These are phyloP conservation scores for Kradibia gibbosae DNA, from an alignment of 1,140 invertebrate species.

Conservation along the genomic window DNA sequence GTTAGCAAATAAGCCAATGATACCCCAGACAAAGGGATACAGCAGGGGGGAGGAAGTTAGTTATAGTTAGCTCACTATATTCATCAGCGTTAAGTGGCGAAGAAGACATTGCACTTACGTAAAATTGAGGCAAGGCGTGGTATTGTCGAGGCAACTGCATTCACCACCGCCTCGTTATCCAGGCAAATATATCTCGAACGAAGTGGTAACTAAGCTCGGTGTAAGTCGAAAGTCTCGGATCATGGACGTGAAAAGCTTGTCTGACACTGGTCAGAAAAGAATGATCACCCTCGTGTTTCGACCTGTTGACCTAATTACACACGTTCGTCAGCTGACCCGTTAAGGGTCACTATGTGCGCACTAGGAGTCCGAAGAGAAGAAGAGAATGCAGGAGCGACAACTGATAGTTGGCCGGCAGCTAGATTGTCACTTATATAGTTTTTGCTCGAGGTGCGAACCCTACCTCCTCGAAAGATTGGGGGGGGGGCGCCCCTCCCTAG, in stretches of 20 bases:
- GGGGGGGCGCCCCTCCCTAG: constrained; percentile 5
- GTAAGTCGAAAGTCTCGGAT: neutral
- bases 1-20: neutral
- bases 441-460: constrained; percentile 10
- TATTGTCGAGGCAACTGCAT: too few species aligned
- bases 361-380: neutral
- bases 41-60: too few species aligned
- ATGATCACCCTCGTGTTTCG: constrained; percentile 22
- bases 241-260: neutral
- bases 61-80: neutral
- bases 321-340: neutral
- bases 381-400: neutral
- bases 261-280: neutral
- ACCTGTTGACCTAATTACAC: constrained; percentile 36
- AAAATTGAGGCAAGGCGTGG: neutral
- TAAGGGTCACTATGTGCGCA: neutral
- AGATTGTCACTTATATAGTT: constrained; percentile 19
- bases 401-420: neutral
- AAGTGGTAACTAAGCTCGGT: neutral
- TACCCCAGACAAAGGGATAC: neutral
- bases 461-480: neutral
- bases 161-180: neutral
- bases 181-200: neutral
- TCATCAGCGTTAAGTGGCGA: neutral
- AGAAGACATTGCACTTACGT: neutral